A percentile compares a stretch with the other conserved stretches of the same genome.
phyloP scores from a whole-genome alignment of 2,797 vertebrate genomes.

The Tenualosa thibaudeaui region DNA sequence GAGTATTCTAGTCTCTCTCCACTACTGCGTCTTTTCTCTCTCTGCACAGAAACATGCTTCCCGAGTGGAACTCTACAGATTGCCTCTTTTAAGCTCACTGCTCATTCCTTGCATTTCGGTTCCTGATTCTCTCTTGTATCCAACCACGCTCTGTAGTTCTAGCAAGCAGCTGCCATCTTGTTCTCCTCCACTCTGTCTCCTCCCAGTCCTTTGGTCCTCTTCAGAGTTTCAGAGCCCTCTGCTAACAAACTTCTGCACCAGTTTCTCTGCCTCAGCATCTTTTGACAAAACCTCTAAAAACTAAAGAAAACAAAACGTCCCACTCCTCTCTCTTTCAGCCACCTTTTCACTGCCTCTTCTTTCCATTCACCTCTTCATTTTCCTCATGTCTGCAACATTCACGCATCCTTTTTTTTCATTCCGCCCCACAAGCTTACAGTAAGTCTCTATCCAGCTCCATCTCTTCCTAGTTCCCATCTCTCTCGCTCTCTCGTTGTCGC shows the following conservation, averaged over 20 bases:
- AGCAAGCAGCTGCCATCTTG: background rate
- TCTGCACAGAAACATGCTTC: background rate
- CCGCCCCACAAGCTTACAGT: background rate
- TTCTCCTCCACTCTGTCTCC: background rate
- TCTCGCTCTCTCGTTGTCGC: background rate
- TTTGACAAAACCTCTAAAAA: background rate
- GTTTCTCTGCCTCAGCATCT: constrained; percentile 7
- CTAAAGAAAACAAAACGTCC: background rate
- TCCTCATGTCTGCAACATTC: background rate
- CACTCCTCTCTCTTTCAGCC: background rate
- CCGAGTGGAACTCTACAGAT: background rate
- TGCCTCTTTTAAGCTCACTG: background rate
- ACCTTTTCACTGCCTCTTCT: background rate
- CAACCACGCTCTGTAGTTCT: background rate
- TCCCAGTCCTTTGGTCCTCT: background rate
- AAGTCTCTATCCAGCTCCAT: too few relatives aligned
- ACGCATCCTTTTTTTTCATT: background rate
- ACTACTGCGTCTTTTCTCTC: too few relatives aligned
- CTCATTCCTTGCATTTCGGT: background rate
- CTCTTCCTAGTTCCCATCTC: background rate
- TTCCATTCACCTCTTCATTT: background rate
- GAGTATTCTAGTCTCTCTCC: too few relatives aligned
- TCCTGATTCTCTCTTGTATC: background rate
- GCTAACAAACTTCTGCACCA: background rate
- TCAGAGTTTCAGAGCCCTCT: background rate